Base-by-base conservation (phyloP, 2,888 invertebrate genomes). In the Platypus cylindrus region DNA sequence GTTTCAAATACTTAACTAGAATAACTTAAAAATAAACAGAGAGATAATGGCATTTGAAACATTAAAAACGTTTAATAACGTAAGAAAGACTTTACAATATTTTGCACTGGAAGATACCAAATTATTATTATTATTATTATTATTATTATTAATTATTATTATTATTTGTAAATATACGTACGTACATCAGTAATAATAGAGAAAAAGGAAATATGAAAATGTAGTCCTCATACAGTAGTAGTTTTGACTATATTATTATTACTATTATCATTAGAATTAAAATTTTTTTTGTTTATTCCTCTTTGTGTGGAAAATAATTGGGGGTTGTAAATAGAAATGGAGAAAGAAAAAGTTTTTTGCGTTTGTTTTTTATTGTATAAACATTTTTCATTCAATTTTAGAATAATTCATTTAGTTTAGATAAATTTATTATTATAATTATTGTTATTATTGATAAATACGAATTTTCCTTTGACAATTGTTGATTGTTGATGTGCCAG, bases 141-240 rank as follows among this genome's bases (percentile, higher is more conserved):
- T n/a, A n/a, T n/a, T n/a, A n/a, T n/a, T n/a, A n/a, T n/a, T n/a
- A n/a, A n/a, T n/a, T n/a, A n/a, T n/a, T n/a, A n/a, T n/a, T 59
- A 59, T 60, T 60, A 60, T 60, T 59, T 62, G 61, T 62, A 62
- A 53, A 63, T 60, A 62, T 55, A 56, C 56, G 59, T 52, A 53
- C 48, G 54, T 53, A 55, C 53, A 54, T 53, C 55, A 4, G 27
- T 32, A 34, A n/a, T n/a, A n/a, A n/a, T n/a, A n/a, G n/a, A n/a
- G n/a, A n/a, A n/a, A n/a, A n/a, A n/a, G n/a, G n/a, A n/a, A n/a
- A n/a, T n/a, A n/a, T n/a, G n/a, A n/a, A n/a, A n/a, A n/a, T n/a
- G 60, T 61, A 62, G 61, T 61, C 60, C 59, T 60, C 59, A 58
- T 56, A 31, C 36, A 11, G 59, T 61, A 61, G 60, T 54, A 52